Base-by-base conservation (phyloP, 2,797 vertebrate genomes). In the Odontamblyopus lacepedii region DNA sequence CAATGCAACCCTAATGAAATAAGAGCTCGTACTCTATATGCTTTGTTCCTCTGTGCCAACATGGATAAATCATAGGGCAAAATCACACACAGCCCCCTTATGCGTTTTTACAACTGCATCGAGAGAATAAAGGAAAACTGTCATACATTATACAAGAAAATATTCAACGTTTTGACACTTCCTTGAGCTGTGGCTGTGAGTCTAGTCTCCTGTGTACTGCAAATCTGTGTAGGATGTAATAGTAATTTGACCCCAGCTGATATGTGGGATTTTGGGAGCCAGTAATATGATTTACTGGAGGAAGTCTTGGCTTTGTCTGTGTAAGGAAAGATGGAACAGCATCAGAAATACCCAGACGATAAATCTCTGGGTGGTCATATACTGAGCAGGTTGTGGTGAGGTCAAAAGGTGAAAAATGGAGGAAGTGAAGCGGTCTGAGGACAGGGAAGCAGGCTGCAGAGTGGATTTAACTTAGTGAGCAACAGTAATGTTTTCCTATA, bases 91-190 rank as follows among this genome's bases (percentile, higher is more conserved):
- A 5, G 67, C 69, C 76, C 71, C 74, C 73, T 76, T 61, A 66
- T 32, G 75, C 63, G 51, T 50, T 61, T 63, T 69, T 53, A 63
- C 63, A 55, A 48, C 77, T 73, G n/a, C 56, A 67, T 55, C 38
- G 13, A 18, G 41, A 83, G 80, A 76, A 78, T 78, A 72, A 81
- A 71, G 74, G 56, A 69, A 79, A 70, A 73, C 2, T 0, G 16
- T 50, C 56, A 66, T 44, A 60, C 53, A 75, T 68, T 68, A 41
- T 71, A 38, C 62, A 70, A 57, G 15, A 72, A n/a, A 38, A 41
- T 56, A 67, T 75, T 68, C 12, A 78, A 71, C 50, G 27, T n/a
- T 59, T 72, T 69, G 38, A 11, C 41, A 38, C 27, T 19, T 30
- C 11, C 68, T 78, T 73, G 50, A 55, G 55, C 70, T 18, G 15